Evolutionary conservation across 2,797 vertebrate genomes (phyloP).

Genomic region (Poeciliopsis turneri): DNA sequence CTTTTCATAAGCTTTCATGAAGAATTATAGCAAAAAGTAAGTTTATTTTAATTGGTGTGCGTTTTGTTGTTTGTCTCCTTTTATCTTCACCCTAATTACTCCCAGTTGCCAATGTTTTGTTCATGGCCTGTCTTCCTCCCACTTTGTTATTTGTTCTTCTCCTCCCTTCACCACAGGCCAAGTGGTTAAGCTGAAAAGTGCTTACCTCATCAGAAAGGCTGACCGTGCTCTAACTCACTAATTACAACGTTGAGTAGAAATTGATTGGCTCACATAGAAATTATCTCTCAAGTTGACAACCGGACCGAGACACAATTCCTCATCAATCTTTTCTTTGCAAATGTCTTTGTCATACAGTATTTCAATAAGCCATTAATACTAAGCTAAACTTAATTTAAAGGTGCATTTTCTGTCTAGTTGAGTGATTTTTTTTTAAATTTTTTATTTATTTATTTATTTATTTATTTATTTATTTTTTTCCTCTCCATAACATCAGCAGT

Average conservation of each 20-base stretch:
- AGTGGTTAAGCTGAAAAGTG: constrained; percentile 59
- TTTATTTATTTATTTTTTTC: not conserved
- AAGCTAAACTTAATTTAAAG: constrained; percentile 28
- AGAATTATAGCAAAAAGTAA: constrained; percentile 11
- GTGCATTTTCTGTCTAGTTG: constrained; percentile 6
- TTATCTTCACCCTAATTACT: constrained; percentile 44
- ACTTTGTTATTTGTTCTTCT: constrained; percentile 12
- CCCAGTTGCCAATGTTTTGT: constrained; percentile 43
- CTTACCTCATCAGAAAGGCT: constrained; percentile 57
- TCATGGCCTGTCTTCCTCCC: constrained; percentile 34
- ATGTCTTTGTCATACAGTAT: constrained; percentile 36
- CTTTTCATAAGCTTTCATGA: constrained; percentile 7
- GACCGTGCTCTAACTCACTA: constrained; percentile 64
- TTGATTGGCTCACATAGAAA: constrained; percentile 58
- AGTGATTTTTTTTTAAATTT: not conserved
- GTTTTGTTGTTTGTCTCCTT: constrained; percentile 9
- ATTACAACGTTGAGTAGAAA: constrained; percentile 67
- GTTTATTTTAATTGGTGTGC: constrained; percentile 9
- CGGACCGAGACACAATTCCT: constrained; percentile 24
- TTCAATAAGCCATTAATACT: constrained; percentile 48
- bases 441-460: too few relatives aligned
- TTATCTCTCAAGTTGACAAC: constrained; percentile 53
- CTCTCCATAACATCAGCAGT: not conserved
- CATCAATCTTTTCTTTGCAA: constrained; percentile 24
- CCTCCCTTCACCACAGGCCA: constrained; percentile 26